A percentile compares a stretch with the other conserved stretches of the same genome.
phyloP scores from a whole-genome alignment of 2,888 invertebrate species.

The Tribolium freemani region DNA sequence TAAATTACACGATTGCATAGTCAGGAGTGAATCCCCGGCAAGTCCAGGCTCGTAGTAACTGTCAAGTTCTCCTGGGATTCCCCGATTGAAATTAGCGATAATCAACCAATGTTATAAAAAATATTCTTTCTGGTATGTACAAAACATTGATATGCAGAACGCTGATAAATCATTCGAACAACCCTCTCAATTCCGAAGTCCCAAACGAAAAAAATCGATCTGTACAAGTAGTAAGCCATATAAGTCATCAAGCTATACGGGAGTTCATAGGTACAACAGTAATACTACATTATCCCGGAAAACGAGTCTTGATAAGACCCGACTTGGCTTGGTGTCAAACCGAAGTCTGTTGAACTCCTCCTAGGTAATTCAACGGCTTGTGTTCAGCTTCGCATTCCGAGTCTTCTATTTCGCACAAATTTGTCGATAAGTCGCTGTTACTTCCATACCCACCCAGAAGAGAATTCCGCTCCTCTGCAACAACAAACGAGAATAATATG shows the following conservation, averaged over 20 bases:
- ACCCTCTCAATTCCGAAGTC: slow-evolving; percentile 51
- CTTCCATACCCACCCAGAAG: slow-evolving; percentile 80
- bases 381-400: slow-evolving; percentile 79
- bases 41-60: not conserved
- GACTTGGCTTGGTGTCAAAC: slow-evolving; percentile 61
- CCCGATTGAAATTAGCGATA: slow-evolving; percentile 21
- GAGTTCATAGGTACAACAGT: slow-evolving; percentile 54
- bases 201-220: not conserved
- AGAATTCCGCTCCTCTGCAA: slow-evolving; percentile 80
- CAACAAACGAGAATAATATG: not conserved
- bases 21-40: slow-evolving; percentile 2
- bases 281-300: slow-evolving; percentile 61
- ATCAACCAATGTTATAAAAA: slow-evolving; percentile 57
- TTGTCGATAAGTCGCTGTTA: slow-evolving; percentile 88
- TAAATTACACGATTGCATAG: slow-evolving; percentile 33
- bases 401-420: slow-evolving; percentile 94
- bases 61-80: not conserved
- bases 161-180: slow-evolving; percentile 58
- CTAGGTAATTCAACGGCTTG: slow-evolving; percentile 66
- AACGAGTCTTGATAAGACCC: slow-evolving; percentile 56
- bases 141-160: slow-evolving; percentile 60
- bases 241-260: slow-evolving; percentile 46
- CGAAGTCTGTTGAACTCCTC: slow-evolving; percentile 66
- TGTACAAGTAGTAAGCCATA: slow-evolving; percentile 44
- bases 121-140: slow-evolving; percentile 51